Evolutionary conservation across 2,888 invertebrate genomes (phyloP).

Genomic region (Phymatocera aterrima): DNA sequence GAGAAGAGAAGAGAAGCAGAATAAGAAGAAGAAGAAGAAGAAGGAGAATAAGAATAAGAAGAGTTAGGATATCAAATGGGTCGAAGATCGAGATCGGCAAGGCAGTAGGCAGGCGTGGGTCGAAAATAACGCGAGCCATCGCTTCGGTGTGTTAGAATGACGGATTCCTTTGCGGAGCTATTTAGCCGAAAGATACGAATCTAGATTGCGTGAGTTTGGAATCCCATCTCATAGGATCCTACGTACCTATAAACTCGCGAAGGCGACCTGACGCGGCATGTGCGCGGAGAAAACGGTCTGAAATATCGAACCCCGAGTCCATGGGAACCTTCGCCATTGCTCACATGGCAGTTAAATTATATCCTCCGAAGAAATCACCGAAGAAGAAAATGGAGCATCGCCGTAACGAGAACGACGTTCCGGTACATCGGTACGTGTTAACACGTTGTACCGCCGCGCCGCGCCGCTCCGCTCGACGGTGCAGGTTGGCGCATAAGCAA

Average conservation of each 20-base stretch:
- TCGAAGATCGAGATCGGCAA: slow-evolving; percentile 19
- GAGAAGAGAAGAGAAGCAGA: too few relatives aligned
- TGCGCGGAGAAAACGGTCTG: not conserved
- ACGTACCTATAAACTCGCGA: slow-evolving; percentile 17
- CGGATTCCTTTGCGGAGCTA: slow-evolving; percentile 66
- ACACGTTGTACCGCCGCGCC: slow-evolving; percentile 55
- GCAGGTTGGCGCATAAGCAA: slow-evolving; percentile 42
- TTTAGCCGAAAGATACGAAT: slow-evolving; percentile 69
- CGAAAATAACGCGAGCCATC: slow-evolving; percentile 54
- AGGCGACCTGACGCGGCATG: not conserved
- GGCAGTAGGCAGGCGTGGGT: not conserved
- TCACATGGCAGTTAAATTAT: too few relatives aligned
- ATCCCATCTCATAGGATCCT: slow-evolving; percentile 51
- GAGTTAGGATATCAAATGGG: not conserved
- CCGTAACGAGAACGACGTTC: not conserved
- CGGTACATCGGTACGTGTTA: slow-evolving; percentile 61
- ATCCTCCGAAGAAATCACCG: too few relatives aligned
- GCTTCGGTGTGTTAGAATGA: slow-evolving; percentile 68
- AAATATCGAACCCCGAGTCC: not conserved
- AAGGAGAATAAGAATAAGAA: too few relatives aligned
- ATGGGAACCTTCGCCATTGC: too few relatives aligned
- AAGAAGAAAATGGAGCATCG: too few relatives aligned
- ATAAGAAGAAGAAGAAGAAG: too few relatives aligned
- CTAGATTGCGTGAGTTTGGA: slow-evolving; percentile 57
- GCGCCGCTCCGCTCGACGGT: too few relatives aligned